Evolutionary conservation across 2,113 vertebrate species (phyloP).

Genomic region (Calyptommatus sinebrachiatus): DNA sequence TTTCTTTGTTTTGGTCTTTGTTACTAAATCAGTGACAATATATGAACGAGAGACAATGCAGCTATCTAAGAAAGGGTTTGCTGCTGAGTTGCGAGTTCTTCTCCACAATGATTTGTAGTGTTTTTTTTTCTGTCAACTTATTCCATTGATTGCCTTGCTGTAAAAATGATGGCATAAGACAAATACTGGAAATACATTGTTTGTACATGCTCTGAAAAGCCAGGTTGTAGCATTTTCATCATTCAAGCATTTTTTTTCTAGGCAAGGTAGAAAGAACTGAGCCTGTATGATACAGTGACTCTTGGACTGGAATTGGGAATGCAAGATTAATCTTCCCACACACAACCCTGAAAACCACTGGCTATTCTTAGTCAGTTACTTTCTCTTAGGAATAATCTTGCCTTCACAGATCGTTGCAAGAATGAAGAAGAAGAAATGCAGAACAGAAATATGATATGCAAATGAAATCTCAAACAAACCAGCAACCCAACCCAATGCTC

Average conservation of each 20-base stretch:
- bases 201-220: background rate
- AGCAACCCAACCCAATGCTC: background rate
- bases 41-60: background rate
- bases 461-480: background rate
- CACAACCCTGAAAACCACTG: background rate
- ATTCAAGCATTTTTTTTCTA: background rate
- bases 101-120: background rate
- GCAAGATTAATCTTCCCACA: background rate
- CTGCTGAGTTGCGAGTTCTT: background rate
- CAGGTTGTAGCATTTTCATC: background rate
- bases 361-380: background rate
- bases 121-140: constrained; percentile 19
- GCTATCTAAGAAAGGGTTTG: constrained; percentile 6
- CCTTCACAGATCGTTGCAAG: background rate
- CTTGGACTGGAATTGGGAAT: background rate
- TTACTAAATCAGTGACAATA: background rate
- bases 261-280: background rate
- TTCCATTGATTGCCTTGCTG: background rate
- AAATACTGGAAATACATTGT: background rate
- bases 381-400: background rate
- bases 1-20: background rate
- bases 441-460: no score
- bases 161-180: background rate
- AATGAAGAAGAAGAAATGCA: background rate
- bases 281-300: background rate